These are phyloP conservation scores for Aphelocoma californica DNA, from an alignment of 2,797 vertebrate species.

Conservation along the genomic window DNA sequence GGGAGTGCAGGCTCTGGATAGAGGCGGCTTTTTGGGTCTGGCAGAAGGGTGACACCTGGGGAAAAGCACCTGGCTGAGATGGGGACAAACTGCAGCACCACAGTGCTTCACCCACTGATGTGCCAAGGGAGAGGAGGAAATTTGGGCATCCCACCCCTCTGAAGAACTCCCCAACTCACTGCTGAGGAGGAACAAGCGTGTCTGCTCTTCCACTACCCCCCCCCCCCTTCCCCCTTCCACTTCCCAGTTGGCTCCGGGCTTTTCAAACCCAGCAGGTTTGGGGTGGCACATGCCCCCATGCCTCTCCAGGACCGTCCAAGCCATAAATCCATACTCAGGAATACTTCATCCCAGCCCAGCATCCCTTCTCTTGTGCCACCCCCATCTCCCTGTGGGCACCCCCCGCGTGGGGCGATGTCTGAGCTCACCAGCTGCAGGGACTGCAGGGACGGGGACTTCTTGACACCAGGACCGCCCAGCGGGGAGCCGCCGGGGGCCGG, in stretches of 20 bases:
- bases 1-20: constrained; percentile 82
- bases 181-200: rapidly evolving
- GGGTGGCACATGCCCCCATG: rapidly evolving
- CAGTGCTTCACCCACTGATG: neutral
- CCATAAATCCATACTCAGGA: neutral
- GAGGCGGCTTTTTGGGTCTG: constrained; percentile 87
- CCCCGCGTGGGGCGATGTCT: rapidly evolving
- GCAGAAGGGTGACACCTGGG: constrained; percentile 88
- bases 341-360: neutral
- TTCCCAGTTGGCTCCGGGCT: neutral
- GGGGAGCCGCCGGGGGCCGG: rapidly evolving
- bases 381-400: rapidly evolving
- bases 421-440: constrained; percentile 72
- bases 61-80: neutral
- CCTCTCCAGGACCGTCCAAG: rapidly evolving
- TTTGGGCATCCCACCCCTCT: rapidly evolving
- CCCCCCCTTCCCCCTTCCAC: neutral
- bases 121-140: rapidly evolving
- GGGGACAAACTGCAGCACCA: rapidly evolving
- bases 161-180: neutral
- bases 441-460: constrained; percentile 74
- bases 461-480: neutral
- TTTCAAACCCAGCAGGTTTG: neutral
- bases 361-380: too few relatives aligned
- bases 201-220: neutral